phyloP scores from a whole-genome alignment of 2,888 invertebrate species.

The Sussaba pulchella region DNA sequence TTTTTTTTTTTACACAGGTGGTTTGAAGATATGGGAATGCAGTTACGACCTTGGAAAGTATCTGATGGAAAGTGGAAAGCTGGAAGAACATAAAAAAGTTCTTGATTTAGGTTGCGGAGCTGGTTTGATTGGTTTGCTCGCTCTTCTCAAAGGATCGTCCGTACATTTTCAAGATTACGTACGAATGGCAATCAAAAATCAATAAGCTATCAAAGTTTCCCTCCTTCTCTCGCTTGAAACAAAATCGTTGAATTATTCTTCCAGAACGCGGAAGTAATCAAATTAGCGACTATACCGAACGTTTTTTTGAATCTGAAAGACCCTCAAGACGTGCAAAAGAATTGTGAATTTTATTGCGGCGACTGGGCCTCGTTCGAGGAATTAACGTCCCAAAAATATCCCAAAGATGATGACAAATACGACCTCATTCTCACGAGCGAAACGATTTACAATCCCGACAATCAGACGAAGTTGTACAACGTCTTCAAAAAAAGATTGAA shows the following conservation, averaged over 20 bases:
- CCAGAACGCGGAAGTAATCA: slow-evolving; percentile 95
- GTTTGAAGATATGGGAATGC: slow-evolving; percentile 98
- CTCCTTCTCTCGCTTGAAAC: too few species aligned
- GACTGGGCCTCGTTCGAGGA: slow-evolving; percentile 90
- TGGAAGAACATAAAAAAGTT: slow-evolving; percentile 86
- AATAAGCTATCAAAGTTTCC: too few species aligned
- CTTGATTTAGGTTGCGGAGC: slow-evolving; percentile 97
- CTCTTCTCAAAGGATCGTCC: slow-evolving; percentile 86
- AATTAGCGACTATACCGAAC: slow-evolving; percentile 93
- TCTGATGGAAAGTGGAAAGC: slow-evolving; percentile 84
- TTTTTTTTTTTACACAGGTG: slow-evolving; percentile 87
- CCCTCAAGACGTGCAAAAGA: slow-evolving; percentile 78
- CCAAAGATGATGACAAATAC: slow-evolving; percentile 86
- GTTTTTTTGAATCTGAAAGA: slow-evolving; percentile 88
- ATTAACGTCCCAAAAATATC: slow-evolving; percentile 79
- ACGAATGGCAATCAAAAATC: slow-evolving; percentile 82
- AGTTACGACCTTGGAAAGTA: slow-evolving; percentile 92
- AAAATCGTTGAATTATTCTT: neutral
- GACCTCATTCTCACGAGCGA: slow-evolving; percentile 96
- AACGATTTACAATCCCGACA: slow-evolving; percentile 94
- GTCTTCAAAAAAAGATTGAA: slow-evolving; percentile 88
- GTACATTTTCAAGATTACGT: slow-evolving; percentile 98
- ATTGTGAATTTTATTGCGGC: slow-evolving; percentile 87
- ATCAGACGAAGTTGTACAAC: slow-evolving; percentile 91
- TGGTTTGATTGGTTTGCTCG: slow-evolving; percentile 94